phyloP scores from a whole-genome alignment of 2,797 vertebrate species.

The Semaprochilodus insignis region DNA sequence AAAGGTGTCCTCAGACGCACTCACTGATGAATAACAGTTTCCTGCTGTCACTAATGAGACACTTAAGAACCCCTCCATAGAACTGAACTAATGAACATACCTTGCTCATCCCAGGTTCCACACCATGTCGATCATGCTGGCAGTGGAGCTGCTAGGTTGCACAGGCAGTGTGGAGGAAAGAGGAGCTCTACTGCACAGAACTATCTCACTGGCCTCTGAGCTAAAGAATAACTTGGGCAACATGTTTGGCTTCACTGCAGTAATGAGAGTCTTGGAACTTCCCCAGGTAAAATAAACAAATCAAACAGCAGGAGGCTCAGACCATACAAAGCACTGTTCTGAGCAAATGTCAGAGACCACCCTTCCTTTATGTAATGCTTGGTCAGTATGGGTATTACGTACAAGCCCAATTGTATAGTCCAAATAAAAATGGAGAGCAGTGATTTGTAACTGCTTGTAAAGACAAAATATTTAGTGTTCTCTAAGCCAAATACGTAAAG shows the following conservation, averaged over 20 bases:
- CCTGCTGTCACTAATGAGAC: neutral
- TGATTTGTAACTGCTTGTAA: too few relatives aligned
- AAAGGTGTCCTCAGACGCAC: conserved; percentile 79
- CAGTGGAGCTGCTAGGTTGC: conserved; percentile 92
- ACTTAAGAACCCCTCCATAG: neutral
- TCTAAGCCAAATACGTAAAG: too few relatives aligned
- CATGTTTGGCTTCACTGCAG: conserved; percentile 93
- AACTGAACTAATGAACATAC: neutral
- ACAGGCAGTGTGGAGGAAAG: conserved; percentile 89
- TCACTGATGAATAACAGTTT: neutral
- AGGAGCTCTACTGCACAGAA: conserved; percentile 87
- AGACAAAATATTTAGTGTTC: too few relatives aligned
- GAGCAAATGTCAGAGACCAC: neutral
- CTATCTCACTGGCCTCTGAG: conserved; percentile 90
- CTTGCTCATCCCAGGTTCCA: conserved; percentile 80
- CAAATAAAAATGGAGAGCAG: too few relatives aligned
- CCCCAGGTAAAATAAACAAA: conserved; percentile 82
- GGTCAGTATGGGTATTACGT: too few relatives aligned
- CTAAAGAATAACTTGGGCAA: conserved; percentile 91
- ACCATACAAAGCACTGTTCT: neutral
- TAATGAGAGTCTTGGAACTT: conserved; percentile 93
- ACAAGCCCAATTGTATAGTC: too few relatives aligned
- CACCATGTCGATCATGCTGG: conserved; percentile 93
- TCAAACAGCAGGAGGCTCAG: neutral
- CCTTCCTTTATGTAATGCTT: neutral